Percentiles rank a stretch among this genome's conserved stretches.
These are phyloP conservation scores for Plusia festucae DNA, from an alignment of 2,888 invertebrate species.

Conservation along the genomic window DNA sequence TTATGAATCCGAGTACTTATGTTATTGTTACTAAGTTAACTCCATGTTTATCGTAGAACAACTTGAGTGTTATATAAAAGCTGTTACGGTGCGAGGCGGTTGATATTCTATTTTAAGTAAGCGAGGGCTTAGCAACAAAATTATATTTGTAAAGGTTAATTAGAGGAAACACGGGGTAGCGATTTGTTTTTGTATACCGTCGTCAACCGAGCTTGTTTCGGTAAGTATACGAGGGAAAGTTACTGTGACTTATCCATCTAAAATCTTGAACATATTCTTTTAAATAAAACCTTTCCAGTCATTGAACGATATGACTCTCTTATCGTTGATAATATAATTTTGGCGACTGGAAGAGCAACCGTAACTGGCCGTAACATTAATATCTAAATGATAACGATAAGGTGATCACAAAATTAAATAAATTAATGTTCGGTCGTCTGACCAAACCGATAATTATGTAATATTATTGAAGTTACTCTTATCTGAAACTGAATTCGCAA, in stretches of 20 bases:
- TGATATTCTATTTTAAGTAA: neutral
- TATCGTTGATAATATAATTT: slow-evolving; percentile 8
- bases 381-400: neutral
- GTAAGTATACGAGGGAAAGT: neutral
- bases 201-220: neutral
- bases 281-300: neutral
- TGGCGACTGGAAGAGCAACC: neutral
- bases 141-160: neutral
- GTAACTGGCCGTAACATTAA: neutral
- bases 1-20: neutral
- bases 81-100: neutral
- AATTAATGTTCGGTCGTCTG: neutral
- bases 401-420: slow-evolving; percentile 1
- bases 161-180: neutral
- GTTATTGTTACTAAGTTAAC: slow-evolving; percentile 10
- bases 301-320: slow-evolving; percentile 3
- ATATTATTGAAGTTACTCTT: neutral
- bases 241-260: neutral
- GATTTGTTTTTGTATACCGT: neutral
- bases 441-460: neutral
- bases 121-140: neutral
- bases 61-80: slow-evolving; percentile 2
- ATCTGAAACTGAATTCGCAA: neutral
- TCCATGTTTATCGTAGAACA: neutral
- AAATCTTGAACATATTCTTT: neutral